Base-by-base conservation (phyloP, 2,113 vertebrate genomes). In the Gnathonemus longibarbis region DNA sequence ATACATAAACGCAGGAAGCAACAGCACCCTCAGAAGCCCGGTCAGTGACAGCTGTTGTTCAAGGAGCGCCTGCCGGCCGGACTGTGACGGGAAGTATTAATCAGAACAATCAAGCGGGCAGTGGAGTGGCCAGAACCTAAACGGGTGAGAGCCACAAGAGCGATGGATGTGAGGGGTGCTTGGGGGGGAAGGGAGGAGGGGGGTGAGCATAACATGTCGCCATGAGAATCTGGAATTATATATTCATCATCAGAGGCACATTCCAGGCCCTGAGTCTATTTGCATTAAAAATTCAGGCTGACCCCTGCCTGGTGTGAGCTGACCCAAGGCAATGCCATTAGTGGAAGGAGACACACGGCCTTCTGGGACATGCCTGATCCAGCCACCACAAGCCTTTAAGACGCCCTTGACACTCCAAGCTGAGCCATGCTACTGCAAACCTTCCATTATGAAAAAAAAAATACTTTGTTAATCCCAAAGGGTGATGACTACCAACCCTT, bases 401-500 rank as follows among this genome's bases (percentile, higher is more conserved):
- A 27, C 3, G 24, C 45, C 5, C 62, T 2, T 17, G 39, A 66
- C 4, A 31, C 88, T 7, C 24, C 88, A 74, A 13, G 88, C 24
- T 49, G 39, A 46, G 24, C 17, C 19, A 45, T 10, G 58, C 42
- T 84, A n/a, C 45, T 24, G 19, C 45, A 24, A 45, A 42, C 7
- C 35, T 83, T 39, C 77, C 56, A 27, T 88, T 2, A 56, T 77
- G 77, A 85, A 90, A 4, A 42, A 39, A 1, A 77, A 77, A 77
- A 77, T 39, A 90, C 74, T 89, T 91, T 85, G 89, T 91, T 92
- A 93, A 91, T 92, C 90, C 66, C 66, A 86, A 92, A 91, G 92
- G 92, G 91, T 92, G 91, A 92, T 89, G 83, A 93, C 94, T 92
- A 93, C 88, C 91, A 94, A 94, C 93, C 90, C 93, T 93, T 94